Evolutionary conservation across 2,113 vertebrate species (phyloP).

Genomic region (Tyto alba): DNA sequence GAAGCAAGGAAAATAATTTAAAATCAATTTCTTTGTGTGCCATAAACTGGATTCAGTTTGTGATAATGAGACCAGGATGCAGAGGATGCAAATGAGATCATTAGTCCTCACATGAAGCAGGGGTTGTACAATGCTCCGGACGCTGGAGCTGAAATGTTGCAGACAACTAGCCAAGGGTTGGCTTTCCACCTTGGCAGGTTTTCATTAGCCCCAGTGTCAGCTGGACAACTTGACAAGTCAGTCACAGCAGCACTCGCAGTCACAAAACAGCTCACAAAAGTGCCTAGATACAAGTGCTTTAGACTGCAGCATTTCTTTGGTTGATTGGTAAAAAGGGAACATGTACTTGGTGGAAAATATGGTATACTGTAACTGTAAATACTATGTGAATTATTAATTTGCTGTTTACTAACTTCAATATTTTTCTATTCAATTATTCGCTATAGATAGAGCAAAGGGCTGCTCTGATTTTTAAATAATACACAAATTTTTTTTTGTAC

Average conservation of each 20-base stretch:
- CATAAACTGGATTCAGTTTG: not conserved
- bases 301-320: not conserved
- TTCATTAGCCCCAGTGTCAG: not conserved
- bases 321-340: accelerated
- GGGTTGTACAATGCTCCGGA: not conserved
- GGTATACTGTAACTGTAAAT: slow-evolving; percentile 16
- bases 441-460: slow-evolving; percentile 11
- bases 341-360: not conserved
- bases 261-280: not conserved
- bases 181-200: not conserved
- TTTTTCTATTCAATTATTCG: slow-evolving; percentile 47
- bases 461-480: slow-evolving; percentile 44
- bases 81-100: not conserved
- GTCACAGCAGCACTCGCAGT: not conserved
- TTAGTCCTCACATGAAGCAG: not conserved
- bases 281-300: not conserved
- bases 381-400: slow-evolving; percentile 46
- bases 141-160: not conserved
- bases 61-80: not conserved
- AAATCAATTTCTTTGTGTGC: not conserved
- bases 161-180: not conserved
- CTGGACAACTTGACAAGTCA: not conserved
- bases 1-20: not conserved
- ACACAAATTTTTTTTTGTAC: slow-evolving; percentile 24
- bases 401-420: slow-evolving; percentile 39